phyloP scores from a whole-genome alignment of 2,113 vertebrate genomes.

The Circaetus gallicus region DNA sequence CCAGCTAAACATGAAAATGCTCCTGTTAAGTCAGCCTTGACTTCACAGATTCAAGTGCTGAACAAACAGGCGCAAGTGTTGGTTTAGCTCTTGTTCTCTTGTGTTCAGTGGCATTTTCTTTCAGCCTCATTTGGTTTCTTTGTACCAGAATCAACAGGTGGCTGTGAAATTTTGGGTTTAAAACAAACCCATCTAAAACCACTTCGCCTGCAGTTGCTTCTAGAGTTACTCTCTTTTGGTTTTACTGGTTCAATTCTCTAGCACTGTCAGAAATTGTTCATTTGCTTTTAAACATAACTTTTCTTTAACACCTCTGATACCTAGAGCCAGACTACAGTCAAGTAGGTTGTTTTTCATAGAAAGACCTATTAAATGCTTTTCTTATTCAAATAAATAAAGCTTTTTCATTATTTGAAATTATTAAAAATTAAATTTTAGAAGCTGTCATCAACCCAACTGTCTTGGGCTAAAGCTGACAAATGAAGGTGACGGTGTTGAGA shows the following conservation, averaged over 20 bases:
- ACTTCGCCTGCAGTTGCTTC: background rate
- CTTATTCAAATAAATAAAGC: background rate
- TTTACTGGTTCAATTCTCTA: background rate
- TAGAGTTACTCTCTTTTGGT: background rate
- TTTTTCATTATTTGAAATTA: background rate
- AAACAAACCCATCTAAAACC: background rate
- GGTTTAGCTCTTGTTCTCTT: background rate
- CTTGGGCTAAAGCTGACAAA: background rate
- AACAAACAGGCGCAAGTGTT: background rate
- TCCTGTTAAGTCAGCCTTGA: background rate
- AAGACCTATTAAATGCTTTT: background rate
- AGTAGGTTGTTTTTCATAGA: background rate
- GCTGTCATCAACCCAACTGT: background rate
- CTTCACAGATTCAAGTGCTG: background rate
- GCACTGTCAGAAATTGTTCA: background rate
- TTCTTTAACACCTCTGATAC: background rate
- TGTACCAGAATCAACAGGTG: background rate
- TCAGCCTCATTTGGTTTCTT: background rate
- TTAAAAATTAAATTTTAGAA: background rate
- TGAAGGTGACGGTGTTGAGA: background rate
- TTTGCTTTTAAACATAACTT: background rate
- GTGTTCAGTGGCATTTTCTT: background rate
- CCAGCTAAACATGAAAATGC: background rate
- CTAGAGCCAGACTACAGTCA: background rate
- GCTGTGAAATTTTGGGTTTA: background rate